phyloP scores from a whole-genome alignment of 2,888 invertebrate genomes.

The Brachynemurus nebulosus region DNA sequence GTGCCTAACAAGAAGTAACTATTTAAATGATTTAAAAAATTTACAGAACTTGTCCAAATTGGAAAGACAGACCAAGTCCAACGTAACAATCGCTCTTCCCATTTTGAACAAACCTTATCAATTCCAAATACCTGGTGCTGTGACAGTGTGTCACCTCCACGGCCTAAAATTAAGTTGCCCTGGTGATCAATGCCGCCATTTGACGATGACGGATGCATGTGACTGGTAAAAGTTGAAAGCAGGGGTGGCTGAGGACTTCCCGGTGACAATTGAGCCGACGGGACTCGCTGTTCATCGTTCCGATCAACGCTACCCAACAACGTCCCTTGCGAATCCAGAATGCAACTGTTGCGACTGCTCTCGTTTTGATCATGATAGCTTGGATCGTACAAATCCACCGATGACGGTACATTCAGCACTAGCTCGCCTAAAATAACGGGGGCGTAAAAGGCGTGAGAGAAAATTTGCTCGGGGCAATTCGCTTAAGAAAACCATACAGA shows the following conservation, averaged over 20 bases:
- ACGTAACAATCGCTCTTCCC: no score
- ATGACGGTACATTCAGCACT: constrained; percentile 47
- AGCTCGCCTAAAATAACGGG: constrained; percentile 37
- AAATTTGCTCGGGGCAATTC: no score
- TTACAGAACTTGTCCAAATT: background rate
- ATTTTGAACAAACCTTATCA: no score
- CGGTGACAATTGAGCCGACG: constrained; percentile 59
- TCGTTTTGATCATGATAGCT: background rate
- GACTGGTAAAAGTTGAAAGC: constrained; percentile 4
- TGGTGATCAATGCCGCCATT: background rate
- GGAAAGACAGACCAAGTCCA: no score
- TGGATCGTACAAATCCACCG: constrained; percentile 39
- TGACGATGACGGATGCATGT: background rate
- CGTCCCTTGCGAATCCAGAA: constrained; percentile 4
- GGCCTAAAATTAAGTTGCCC: constrained; percentile 32
- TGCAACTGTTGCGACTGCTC: background rate
- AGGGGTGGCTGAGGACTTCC: constrained; percentile 49
- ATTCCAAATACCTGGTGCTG: constrained; percentile 1
- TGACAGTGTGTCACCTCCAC: constrained; percentile 28
- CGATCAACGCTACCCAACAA: constrained; percentile 33
- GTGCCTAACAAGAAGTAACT: constrained; percentile 31
- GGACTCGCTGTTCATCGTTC: constrained; percentile 69
- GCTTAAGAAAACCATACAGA: no score
- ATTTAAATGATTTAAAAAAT: no score
- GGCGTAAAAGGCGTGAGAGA: no score